These are phyloP conservation scores for Caenorhabditis sulstoni DNA, from an alignment of 2,888 invertebrate species.

Conservation along the genomic window DNA sequence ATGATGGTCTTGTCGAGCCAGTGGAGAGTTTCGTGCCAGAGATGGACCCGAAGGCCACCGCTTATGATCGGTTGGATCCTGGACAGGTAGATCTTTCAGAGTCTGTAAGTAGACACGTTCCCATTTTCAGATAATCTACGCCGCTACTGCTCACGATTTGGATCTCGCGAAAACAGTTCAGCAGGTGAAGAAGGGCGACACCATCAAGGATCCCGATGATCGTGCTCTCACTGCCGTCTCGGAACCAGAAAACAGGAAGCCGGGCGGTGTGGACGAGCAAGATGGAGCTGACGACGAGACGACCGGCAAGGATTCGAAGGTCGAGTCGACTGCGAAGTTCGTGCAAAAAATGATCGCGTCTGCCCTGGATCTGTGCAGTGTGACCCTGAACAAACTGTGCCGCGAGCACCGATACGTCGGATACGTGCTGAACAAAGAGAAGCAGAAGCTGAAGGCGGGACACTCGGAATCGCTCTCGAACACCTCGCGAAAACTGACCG, in stretches of 20 bases:
- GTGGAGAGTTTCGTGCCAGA: constrained; percentile 78
- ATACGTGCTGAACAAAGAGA: constrained; percentile 90
- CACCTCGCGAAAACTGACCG: constrained; percentile 67
- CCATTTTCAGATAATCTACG: constrained; percentile 72
- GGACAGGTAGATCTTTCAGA: constrained; percentile 62
- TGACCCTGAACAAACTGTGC: constrained; percentile 83
- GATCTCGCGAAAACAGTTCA: constrained; percentile 74
- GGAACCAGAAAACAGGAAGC: constrained; percentile 6
- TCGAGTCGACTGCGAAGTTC: constrained; percentile 58
- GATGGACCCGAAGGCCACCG: constrained; percentile 73
- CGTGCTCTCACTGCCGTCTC: constrained; percentile 49
- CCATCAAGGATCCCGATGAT: constrained; percentile 67
- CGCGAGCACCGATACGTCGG: constrained; percentile 96
- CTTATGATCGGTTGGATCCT: constrained; percentile 76
- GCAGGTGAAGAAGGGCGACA: constrained; percentile 75
- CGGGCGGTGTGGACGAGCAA: constrained; percentile 17
- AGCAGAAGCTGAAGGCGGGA: constrained; percentile 87
- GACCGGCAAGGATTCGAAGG: constrained; percentile 53
- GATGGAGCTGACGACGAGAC: constrained; percentile 24
- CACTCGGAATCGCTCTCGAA: constrained; percentile 67
- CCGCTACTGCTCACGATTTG: constrained; percentile 75
- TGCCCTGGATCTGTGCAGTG: constrained; percentile 61
- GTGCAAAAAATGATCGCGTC: constrained; percentile 61
- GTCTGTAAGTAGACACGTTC: background rate
- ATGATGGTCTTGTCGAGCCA: constrained; percentile 74